phyloP scores from a whole-genome alignment of 2,113 vertebrate genomes.

The Eurystomus gularis region DNA sequence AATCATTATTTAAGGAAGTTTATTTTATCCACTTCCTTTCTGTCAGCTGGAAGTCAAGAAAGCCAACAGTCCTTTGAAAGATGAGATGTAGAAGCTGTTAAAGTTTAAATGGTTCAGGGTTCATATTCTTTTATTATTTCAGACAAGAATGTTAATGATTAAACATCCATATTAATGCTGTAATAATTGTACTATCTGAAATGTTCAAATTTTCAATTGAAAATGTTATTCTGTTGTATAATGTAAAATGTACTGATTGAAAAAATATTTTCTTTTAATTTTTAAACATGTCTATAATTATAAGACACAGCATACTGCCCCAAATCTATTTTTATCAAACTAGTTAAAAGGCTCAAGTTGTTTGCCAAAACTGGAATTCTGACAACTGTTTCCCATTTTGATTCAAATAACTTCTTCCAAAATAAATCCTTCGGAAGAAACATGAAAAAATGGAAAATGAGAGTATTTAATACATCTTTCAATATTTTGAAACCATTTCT shows the following conservation, averaged over 20 bases:
- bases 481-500: not conserved
- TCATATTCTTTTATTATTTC: not conserved
- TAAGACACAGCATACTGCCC: not conserved
- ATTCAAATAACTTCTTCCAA: not conserved
- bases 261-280: not conserved
- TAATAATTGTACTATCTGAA: not conserved
- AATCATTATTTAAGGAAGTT: constrained; percentile 13
- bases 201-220: not conserved
- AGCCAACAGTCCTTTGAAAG: not conserved
- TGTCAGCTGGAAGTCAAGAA: constrained; percentile 41
- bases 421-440: not conserved
- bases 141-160: not conserved
- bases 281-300: not conserved
- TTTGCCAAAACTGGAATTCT: not conserved
- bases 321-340: not conserved
- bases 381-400: not conserved
- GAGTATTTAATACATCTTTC: not conserved
- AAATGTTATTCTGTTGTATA: not conserved
- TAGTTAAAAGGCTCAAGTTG: not conserved
- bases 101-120: not conserved
- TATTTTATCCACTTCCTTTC: constrained; percentile 20
- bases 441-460: not conserved
- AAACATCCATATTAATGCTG: not conserved
- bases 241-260: not conserved
- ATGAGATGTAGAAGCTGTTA: constrained; percentile 10